Conservation (phyloP, 2,113 vertebrate genomes). For the Haplotaxodon microlepis region DNA sequence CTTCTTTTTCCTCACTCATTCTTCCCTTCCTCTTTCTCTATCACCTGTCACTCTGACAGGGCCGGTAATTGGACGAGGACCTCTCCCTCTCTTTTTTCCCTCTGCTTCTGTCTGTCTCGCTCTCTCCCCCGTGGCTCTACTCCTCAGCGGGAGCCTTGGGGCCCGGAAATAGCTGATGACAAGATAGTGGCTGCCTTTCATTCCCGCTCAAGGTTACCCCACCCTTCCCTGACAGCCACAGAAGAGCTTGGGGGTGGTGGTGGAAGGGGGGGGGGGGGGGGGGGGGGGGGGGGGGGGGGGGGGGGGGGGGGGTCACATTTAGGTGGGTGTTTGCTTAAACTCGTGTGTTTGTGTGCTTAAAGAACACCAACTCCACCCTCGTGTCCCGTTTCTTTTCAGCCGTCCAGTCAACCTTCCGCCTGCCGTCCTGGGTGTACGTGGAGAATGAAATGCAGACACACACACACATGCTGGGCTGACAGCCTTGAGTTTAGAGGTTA, state of each 20-base stretch:
- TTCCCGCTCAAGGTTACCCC: constrained; percentile 71
- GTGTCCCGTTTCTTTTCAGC: not conserved
- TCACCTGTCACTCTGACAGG: constrained; percentile 72
- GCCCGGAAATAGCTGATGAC: constrained; percentile 77
- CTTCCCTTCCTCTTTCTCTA: constrained; percentile 29
- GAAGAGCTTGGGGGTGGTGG: not conserved
- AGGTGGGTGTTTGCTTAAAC: constrained; percentile 30
- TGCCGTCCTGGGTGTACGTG: not conserved
- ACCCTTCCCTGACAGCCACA: constrained; percentile 45
- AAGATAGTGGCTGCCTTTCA: constrained; percentile 77
- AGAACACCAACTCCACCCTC: not conserved
- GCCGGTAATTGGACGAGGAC: constrained; percentile 71
- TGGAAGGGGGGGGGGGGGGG: not conserved
- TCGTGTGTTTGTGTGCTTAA: not conserved
- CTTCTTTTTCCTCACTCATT: not conserved
- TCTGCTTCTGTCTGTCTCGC: not conserved
- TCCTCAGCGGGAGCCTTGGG: constrained; percentile 67
- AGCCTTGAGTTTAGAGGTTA: not conserved
- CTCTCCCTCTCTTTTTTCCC: not conserved
- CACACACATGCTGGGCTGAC: not conserved
- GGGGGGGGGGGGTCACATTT: not conserved
- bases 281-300: not conserved
- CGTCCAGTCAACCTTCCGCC: not conserved
- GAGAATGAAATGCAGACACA: not conserved
- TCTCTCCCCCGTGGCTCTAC: constrained; percentile 52